phyloP scores from a whole-genome alignment of 2,888 invertebrate species.

The Andrena camellia region DNA sequence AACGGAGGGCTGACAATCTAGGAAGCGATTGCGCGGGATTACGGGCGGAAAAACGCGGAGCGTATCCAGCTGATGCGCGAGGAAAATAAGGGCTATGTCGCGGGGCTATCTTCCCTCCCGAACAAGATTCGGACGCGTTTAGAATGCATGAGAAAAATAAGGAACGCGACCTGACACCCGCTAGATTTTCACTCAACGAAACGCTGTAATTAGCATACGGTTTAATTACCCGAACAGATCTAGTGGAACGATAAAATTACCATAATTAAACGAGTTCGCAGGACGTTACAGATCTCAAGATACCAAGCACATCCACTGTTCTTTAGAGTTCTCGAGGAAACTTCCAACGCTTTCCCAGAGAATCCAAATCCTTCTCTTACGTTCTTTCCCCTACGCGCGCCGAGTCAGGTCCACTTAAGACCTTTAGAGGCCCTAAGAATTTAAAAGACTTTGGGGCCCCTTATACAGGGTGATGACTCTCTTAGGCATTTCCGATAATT shows the following conservation, averaged over 20 bases:
- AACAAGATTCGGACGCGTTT: neutral
- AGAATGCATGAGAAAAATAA: conserved; percentile 21
- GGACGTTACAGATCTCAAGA: neutral
- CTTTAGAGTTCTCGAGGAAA: neutral
- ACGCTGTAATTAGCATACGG: neutral
- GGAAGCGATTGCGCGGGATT: conserved; percentile 20
- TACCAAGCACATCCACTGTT: neutral
- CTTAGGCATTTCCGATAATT: too few species aligned
- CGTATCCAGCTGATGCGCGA: neutral
- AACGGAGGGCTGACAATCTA: conserved; percentile 16
- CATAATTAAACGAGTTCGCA: conserved; percentile 1
- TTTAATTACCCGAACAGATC: neutral
- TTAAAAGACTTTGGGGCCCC: too few species aligned
- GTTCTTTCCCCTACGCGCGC: neutral
- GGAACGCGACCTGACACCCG: neutral
- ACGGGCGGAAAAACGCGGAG: neutral
- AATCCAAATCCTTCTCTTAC: neutral
- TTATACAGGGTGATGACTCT: too few species aligned
- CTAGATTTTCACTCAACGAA: neutral
- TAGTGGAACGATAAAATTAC: conserved; percentile 1
- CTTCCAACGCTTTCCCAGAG: neutral
- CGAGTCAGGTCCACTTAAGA: neutral
- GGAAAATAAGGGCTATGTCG: neutral
- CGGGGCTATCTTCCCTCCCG: neutral
- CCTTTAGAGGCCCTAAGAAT: too few species aligned